Evolutionary conservation across 1,140 invertebrate species (phyloP), one percentile per base, ranked within the genome.

Genomic region (Rhyacophila brunnea): DNA sequence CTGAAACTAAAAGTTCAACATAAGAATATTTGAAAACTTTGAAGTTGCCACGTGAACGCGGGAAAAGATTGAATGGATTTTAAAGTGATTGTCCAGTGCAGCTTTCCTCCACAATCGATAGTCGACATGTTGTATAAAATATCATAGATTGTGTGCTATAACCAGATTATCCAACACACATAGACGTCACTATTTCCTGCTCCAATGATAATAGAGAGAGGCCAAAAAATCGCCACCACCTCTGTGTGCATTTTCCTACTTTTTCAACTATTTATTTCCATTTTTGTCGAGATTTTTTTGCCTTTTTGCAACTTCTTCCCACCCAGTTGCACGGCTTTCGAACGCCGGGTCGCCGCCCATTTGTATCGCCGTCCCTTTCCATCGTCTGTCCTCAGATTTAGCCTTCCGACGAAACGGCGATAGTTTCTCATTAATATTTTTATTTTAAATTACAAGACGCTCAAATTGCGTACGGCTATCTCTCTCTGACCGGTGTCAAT

Each of bases 201-300:
- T 49, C 32, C 45, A 43, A 32, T 49, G 46, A 49, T 56, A 56
- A 57, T 42, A 57, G 55, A 48, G 15, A 15, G 0, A 43, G 44
- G 23, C 36, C 55, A 18, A 43, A 57, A 57, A 48, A 57, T 40
- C 20, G 19, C 46, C 44, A 19, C 54, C 45, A 40, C 55, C 45
- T 49, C 55, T 35, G 13, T 9, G 19, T 53, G 52, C 52, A 59
- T 64, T 64, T 64, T 57, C 53, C 52, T 53, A 55, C 38, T 53
- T 64, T 64, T 64, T 64, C 53, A 50, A 64, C 62, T 64, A 58
- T 60, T 64, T 51, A 54, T 58, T 59, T 56, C 62, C 52, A 64
- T 64, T 64, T 60, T 64, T 51, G 54, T 36, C 14, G 36, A 45
- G 47, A 56, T 64, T 64, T 64, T 64, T 64, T 59, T 48, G 47